Conservation (phyloP, 2,113 vertebrate genomes). For the Crypturellus undulatus region DNA sequence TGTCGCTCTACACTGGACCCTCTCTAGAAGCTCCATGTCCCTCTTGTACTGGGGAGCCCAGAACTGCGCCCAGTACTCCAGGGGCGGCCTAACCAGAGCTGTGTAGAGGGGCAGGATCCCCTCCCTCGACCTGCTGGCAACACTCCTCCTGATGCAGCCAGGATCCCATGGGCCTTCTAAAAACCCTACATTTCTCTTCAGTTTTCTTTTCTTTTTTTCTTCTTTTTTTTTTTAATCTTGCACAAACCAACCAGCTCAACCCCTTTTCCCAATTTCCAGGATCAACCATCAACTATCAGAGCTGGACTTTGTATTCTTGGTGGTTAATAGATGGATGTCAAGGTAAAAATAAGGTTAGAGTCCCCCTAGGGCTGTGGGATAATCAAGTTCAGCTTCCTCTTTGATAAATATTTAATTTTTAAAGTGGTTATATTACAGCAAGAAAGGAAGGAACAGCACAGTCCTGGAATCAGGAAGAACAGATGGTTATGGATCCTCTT, state of each 20-base stretch:
- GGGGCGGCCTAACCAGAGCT: no score
- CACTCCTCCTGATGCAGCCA: no score
- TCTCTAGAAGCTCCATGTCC: no score
- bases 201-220: neutral
- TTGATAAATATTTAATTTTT: neutral
- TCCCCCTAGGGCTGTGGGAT: neutral
- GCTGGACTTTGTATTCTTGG: neutral
- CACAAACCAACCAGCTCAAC: neutral
- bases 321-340: neutral
- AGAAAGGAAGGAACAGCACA: neutral
- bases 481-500: neutral
- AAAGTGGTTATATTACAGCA: neutral
- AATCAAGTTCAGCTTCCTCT: neutral
- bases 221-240: neutral
- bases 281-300: neutral
- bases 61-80: no score
- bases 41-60: no score
- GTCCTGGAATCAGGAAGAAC: neutral
- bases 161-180: no score
- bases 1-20: no score
- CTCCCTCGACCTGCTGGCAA: no score
- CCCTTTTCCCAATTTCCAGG: accelerated
- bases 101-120: no score
- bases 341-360: neutral
- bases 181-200: neutral